Evolutionary conservation across 2,797 vertebrate species (phyloP), one percentile per base, ranked within the genome.

Genomic region (Chromis chromis): DNA sequence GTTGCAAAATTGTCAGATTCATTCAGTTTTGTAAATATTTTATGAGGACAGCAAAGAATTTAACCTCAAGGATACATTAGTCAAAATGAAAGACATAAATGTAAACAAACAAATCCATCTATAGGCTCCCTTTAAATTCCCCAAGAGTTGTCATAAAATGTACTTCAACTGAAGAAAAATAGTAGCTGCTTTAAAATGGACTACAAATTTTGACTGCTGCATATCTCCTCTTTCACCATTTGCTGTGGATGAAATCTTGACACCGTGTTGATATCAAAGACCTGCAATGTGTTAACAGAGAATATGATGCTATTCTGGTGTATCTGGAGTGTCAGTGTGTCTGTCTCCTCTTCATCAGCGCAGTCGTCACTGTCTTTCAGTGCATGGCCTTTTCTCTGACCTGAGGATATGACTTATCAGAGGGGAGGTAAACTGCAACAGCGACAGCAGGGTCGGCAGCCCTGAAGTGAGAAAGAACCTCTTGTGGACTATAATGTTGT

Each of bases 371-470:
- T 24, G 54, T 77, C 60, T 53, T 33, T 70, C 6, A 36, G 49
- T 28, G 21, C 27, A 28, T 54, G 70, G 25, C 60, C 49, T 73
- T 70, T 75, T 28, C 39, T 31, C 19, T 70, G 65, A 73, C 72
- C 61, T 65, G 70, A 46, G 33, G 44, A 40, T 25, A 39, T 57
- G 57, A 74, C 52, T 42, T 27, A 21, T 17, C 44, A 25, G 28
- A 52, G 19, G 28, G 21, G 25, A 60, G 39, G 64, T 10, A 39
- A 68, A 60, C 59, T 33, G 13, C 25, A 24, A 31, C 14, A 7
- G 24, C 65, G 61, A 59, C 72, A 75, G 56, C 25, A 5, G 11
- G 3, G 57, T 22, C 8, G 12, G 65, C 71, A 40, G 49, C 42
- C 40, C 22, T 28, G 16, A 73, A 12, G 50, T 64, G 28, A 69